Base-by-base conservation (phyloP, 1,140 invertebrate genomes). In the Aradophagus sp. region DNA sequence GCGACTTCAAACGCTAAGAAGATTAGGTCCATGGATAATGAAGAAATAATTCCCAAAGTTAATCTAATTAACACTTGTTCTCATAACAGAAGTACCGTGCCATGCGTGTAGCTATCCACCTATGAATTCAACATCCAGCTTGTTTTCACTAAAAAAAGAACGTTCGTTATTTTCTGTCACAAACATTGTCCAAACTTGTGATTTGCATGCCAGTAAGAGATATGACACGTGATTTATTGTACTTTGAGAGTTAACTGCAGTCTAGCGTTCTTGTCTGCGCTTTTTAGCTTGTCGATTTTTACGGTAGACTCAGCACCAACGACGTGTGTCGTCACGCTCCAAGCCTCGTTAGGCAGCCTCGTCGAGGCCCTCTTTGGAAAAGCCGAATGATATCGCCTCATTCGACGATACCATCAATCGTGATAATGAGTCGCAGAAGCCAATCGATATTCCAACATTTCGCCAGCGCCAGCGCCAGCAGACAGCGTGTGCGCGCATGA, bases 371-470 rank as follows among this genome's bases (percentile, higher is more conserved):
- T 36, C 36, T 48, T n/a, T 42, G 17, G 19, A 35, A 10, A n/a
- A n/a, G n/a, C n/a, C n/a, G n/a, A n/a, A n/a, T n/a, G n/a, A 29
- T 4, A 11, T 10, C 11, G 15, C 17, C 27, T 17, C 27, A 10
- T 20, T 13, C 13, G 6, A 27, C 17, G 61, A 73, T 73, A 75
- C 56, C 61, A 68, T 75, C 62, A 66, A 68, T 69, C 52, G 65
- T 35, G 67, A 71, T 74, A 75, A 75, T 62, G 44, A 72, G 50
- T 50, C 55, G 53, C 59, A 42, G 56, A 27, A 62, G 45, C 38
- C 63, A 70, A 77, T 74, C 73, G 63, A 75, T 75, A 72, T 67
- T 66, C 55, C 45, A 13, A 56, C 23, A 41, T 14, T 12, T 16
- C 15, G 14, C 32, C 16, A 32, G 6, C 5, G 16, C 26, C 36